Percentiles rank a stretch among this genome's conserved stretches.
Conservation (phyloP, 2,113 vertebrate species). For the Coreoperca whiteheadi region DNA sequence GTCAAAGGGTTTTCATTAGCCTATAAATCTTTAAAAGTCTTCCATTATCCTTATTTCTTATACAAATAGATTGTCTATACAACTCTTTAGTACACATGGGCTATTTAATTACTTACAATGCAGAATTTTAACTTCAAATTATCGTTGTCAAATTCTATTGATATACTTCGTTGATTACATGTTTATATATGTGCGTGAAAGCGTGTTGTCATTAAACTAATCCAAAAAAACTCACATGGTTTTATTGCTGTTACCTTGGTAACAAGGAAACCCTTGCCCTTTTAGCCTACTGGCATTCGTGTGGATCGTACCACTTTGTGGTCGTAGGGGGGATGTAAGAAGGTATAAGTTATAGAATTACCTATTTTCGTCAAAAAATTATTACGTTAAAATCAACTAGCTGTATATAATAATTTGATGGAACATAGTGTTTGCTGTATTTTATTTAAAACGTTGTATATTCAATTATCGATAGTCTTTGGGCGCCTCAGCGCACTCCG, state of each 20-base stretch:
- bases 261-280: conserved; percentile 86
- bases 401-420: rapidly evolving
- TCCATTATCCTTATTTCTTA: background rate
- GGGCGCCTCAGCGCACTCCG: background rate
- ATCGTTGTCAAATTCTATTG: background rate
- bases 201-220: conserved; percentile 39
- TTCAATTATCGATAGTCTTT: rapidly evolving
- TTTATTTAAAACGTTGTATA: background rate
- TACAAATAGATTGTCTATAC: background rate
- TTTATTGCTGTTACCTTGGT: conserved; percentile 84
- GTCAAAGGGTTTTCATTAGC: background rate
- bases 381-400: background rate
- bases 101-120: background rate
- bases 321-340: background rate
- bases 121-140: background rate
- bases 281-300: conserved; percentile 80
- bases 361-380: background rate
- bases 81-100: background rate
- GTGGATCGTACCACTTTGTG: conserved; percentile 76
- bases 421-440: rapidly evolving
- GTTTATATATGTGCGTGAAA: conserved; percentile 33
- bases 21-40: background rate
- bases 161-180: background rate
- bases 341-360: background rate
- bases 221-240: conserved; percentile 62